These are phyloP conservation scores for Ichneumon xanthorius DNA, from an alignment of 2,888 invertebrate species.

Conservation along the genomic window DNA sequence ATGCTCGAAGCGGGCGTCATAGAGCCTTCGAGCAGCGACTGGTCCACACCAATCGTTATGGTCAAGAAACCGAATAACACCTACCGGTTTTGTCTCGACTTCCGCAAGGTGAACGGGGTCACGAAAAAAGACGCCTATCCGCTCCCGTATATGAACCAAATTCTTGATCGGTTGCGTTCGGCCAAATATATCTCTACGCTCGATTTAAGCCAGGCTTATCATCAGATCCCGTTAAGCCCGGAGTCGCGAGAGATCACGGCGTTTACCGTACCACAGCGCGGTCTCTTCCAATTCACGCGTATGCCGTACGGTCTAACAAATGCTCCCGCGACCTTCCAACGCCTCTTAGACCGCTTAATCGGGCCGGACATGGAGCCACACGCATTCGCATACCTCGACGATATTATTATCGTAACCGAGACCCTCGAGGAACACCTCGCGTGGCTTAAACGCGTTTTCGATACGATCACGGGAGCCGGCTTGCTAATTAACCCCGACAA, in stretches of 20 bases:
- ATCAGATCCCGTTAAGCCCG: slow-evolving; percentile 68
- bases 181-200: slow-evolving; percentile 64
- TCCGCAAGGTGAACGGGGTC: slow-evolving; percentile 61
- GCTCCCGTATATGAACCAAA: slow-evolving; percentile 59
- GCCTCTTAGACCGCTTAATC: slow-evolving; percentile 73
- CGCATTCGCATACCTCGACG: slow-evolving; percentile 65
- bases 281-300: slow-evolving; percentile 73
- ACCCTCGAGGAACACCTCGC: slow-evolving; percentile 68
- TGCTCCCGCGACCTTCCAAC: slow-evolving; percentile 75
- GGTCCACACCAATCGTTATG: slow-evolving; percentile 53
- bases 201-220: slow-evolving; percentile 36
- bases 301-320: slow-evolving; percentile 75
- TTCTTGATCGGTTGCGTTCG: slow-evolving; percentile 52
- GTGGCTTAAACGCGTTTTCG: slow-evolving; percentile 63
- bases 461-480: slow-evolving; percentile 54
- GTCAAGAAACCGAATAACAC: slow-evolving; percentile 55
- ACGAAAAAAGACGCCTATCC: slow-evolving; percentile 64
- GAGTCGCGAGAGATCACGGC: slow-evolving; percentile 73
- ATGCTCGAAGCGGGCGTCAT: background rate
- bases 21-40: background rate
- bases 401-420: slow-evolving; percentile 46
- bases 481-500: slow-evolving; percentile 70
- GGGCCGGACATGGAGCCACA: slow-evolving; percentile 62
- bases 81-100: slow-evolving; percentile 64
- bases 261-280: slow-evolving; percentile 74